A percentile compares a stretch with the other conserved stretches of the same genome.
Evolutionary conservation across 2,113 vertebrate genomes (phyloP).

Genomic region (Phyllopteryx taeniolatus): DNA sequence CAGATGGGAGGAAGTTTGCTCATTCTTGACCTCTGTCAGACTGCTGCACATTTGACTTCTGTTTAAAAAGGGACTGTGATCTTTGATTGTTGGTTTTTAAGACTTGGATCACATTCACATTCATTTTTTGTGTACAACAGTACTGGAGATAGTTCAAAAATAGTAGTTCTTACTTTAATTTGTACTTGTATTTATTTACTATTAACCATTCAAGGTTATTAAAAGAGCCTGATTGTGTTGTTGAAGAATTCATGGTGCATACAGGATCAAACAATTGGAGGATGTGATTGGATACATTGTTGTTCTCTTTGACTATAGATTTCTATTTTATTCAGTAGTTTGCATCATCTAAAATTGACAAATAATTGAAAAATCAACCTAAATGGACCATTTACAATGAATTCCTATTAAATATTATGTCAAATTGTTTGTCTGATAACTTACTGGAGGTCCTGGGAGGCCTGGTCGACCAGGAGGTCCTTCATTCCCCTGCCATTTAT

Average conservation of each 20-base stretch:
- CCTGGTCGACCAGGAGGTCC: constrained; percentile 82
- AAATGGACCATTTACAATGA: no score
- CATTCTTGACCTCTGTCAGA: neutral
- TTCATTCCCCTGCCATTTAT: constrained; percentile 81
- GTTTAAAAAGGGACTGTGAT: neutral
- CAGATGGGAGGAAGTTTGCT: neutral
- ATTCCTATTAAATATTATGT: neutral
- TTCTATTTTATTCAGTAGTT: no score
- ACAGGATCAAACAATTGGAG: no score
- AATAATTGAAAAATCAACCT: no score
- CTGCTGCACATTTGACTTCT: neutral
- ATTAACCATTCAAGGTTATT: neutral
- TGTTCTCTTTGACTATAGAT: no score
- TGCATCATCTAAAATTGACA: no score
- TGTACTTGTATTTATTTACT: neutral
- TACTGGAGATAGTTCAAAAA: neutral
- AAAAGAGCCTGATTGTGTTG: no score
- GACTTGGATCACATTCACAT: neutral
- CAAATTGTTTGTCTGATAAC: constrained; percentile 28
- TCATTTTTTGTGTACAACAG: neutral
- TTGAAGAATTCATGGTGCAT: no score
- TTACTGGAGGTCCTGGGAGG: constrained; percentile 77
- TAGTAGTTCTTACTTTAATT: neutral
- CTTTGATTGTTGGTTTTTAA: neutral
- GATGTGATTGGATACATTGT: no score